A percentile compares a stretch with the other conserved stretches of the same genome.
Evolutionary conservation across 2,888 invertebrate genomes (phyloP).

Genomic region (Leptinotarsa haldemani): DNA sequence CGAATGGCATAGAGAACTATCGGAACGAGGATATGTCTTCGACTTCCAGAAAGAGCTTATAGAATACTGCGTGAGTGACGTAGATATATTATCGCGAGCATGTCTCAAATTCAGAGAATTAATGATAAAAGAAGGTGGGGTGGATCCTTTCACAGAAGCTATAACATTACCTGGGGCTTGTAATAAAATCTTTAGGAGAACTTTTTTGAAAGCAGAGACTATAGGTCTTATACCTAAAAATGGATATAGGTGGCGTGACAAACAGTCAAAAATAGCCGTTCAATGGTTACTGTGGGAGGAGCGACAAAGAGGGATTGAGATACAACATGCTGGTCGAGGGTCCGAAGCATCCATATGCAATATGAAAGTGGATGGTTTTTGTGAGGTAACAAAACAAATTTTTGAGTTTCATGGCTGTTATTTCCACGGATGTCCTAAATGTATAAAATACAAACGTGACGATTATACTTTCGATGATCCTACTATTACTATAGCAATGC

Average conservation of each 20-base stretch:
- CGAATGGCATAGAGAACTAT: neutral
- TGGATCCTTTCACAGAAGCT: conserved; percentile 47
- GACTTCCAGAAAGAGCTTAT: neutral
- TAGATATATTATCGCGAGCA: neutral
- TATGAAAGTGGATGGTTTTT: conserved; percentile 16
- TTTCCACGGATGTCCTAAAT: neutral
- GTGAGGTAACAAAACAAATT: neutral
- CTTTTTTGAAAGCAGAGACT: conserved; percentile 47
- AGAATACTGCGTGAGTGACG: neutral
- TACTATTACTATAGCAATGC: conserved; percentile 23
- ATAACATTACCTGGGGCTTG: conserved; percentile 49
- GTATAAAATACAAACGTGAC: conserved; percentile 12
- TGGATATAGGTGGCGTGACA: conserved; percentile 14
- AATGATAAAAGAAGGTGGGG: neutral
- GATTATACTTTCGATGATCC: conserved; percentile 26
- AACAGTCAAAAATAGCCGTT: conserved; percentile 12
- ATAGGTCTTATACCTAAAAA: conserved; percentile 48
- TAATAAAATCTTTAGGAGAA: conserved; percentile 44
- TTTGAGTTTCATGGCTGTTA: neutral
- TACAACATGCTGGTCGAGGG: conserved; percentile 10
- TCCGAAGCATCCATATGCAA: neutral
- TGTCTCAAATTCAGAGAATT: neutral
- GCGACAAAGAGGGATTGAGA: neutral
- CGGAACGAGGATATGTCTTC: neutral
- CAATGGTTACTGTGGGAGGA: conserved; percentile 19